Evolutionary conservation across 2,888 invertebrate genomes (phyloP).

Genomic region (Torymus tubicola): DNA sequence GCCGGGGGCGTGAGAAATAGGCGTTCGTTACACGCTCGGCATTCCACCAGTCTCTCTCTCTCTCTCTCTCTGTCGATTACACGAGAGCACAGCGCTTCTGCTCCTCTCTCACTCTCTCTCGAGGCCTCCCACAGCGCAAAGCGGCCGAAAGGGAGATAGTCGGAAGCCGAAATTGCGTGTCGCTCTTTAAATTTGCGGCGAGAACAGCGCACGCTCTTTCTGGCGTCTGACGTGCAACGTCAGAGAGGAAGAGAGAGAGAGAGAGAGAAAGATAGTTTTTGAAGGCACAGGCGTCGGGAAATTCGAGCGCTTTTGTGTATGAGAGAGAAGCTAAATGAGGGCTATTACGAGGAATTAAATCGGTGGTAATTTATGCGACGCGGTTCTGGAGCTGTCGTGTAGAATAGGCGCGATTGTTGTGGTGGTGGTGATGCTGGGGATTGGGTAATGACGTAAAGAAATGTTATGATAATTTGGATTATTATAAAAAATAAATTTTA

Average conservation of each 20-base stretch:
- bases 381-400: too few species aligned
- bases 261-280: too few species aligned
- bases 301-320: not conserved
- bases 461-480: too few species aligned
- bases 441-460: too few species aligned
- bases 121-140: not conserved
- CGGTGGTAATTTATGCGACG: too few species aligned
- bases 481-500: too few species aligned
- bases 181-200: not conserved
- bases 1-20: conserved; percentile 63
- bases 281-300: too few species aligned
- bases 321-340: conserved; percentile 7
- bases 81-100: not conserved
- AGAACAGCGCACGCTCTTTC: not conserved
- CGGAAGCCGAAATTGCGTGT: too few species aligned
- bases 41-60: conserved; percentile 19
- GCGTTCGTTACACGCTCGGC: conserved; percentile 34
- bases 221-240: not conserved
- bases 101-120: not conserved
- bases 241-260: too few species aligned
- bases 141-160: not conserved
- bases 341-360: too few species aligned
- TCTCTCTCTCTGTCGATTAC: conserved; percentile 35
- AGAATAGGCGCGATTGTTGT: too few species aligned
- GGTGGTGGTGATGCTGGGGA: too few species aligned